Conservation (phyloP, 2,113 vertebrate species). For the Cairina moschata region DNA sequence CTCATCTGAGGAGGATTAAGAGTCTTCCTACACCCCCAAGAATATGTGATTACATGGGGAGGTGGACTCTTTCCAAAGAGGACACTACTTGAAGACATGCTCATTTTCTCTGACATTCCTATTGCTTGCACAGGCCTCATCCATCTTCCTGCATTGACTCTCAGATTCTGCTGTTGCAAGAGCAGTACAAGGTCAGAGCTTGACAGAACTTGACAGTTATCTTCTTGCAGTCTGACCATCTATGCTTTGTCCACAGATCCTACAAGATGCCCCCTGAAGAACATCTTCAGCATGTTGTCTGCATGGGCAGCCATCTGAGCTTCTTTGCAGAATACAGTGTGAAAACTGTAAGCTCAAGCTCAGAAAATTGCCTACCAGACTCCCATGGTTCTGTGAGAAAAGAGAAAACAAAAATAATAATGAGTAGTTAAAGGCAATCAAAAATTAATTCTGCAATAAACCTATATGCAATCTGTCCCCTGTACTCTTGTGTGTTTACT, state of each 20-base stretch:
- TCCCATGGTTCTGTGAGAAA: background rate
- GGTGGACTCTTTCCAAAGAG: background rate
- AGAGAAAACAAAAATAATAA: conserved; percentile 47
- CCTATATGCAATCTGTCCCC: conserved; percentile 38
- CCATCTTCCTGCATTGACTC: background rate
- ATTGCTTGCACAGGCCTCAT: background rate
- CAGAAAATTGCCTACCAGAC: background rate
- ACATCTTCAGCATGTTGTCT: background rate
- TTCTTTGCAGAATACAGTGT: background rate
- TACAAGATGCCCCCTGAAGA: background rate
- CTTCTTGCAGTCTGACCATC: background rate
- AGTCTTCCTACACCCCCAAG: background rate
- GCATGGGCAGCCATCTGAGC: background rate
- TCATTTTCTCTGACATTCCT: background rate
- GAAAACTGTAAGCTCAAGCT: background rate
- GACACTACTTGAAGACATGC: background rate
- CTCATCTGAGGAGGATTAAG: background rate
- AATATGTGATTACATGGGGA: background rate
- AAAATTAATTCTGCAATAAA: conserved; percentile 59
- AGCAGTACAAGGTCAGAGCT: background rate
- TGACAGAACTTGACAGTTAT: background rate
- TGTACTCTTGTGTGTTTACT: conserved; percentile 56
- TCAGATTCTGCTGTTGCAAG: background rate
- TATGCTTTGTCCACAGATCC: background rate
- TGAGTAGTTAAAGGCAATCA: conserved; percentile 42